Base-by-base conservation (phyloP, 2,888 invertebrate genomes). In the Ochlodes sylvanus region DNA sequence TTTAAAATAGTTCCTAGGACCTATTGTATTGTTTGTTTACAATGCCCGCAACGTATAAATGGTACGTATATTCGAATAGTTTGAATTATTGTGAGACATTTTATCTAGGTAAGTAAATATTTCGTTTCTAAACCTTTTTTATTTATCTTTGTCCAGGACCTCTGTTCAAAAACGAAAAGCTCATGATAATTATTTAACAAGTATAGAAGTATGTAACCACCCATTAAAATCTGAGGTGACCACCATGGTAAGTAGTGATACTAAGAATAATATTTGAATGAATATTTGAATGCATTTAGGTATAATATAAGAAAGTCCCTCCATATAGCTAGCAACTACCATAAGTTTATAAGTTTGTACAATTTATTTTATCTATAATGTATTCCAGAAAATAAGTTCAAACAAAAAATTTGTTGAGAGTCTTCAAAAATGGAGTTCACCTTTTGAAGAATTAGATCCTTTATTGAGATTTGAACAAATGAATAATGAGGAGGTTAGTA, bases 381-480 rank as follows among this genome's bases (percentile, higher is more conserved):
- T 14, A 54, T 87, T 85, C 21, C 78, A 92, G 92, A 89, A 82
- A 73, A 80, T 83, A 58, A 83, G 76, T 70, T 72, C 81, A 9
- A 85, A 76, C 61, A 87, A 85, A 75, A 83, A 79, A 69, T 87
- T 92, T 47, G 81, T 90, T 44, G 88, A 92, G 62, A 86, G 83
- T 60, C 79, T 92, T 12, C 87, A 85, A 70, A 92, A 90, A 83
- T 92, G 91, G 89, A 92, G 88, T 80, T 83, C 85, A 67, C 84
- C 85, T 34, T 91, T 90, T 83, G 92, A 90, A 76, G 91, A 89
- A 77, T 79, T 86, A 9, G 93, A 93, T 74, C 93, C 93, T 14
- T 77, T 93, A 15, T 75, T 92, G 47, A 85, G 86, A 71, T 93
- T 92, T 85, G 90, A 90, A 75, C 88, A 88, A 82, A 85, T 90